Conservation (phyloP, 2,113 vertebrate species). For the Podarcis cretensis region DNA sequence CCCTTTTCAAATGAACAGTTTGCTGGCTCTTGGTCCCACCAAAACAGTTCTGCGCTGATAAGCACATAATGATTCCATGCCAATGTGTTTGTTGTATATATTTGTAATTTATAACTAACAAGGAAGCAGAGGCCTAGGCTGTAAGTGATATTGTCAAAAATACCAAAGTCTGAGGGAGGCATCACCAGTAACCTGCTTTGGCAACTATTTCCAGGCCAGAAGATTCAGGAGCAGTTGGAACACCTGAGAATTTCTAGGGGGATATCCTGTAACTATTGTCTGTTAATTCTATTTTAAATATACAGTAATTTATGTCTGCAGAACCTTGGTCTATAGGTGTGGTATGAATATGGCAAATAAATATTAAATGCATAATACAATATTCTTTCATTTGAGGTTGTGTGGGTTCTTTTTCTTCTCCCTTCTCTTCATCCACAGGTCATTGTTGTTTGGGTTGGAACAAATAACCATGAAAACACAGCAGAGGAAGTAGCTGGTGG, state of each 20-base stretch:
- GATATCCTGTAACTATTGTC: neutral
- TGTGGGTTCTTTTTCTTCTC: neutral
- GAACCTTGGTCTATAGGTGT: neutral
- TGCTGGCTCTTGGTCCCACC: neutral
- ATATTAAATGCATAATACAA: neutral
- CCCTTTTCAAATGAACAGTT: neutral
- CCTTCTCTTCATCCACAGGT: slow-evolving; percentile 75
- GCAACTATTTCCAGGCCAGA: too few species aligned
- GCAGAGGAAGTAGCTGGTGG: slow-evolving; percentile 95
- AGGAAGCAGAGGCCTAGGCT: neutral
- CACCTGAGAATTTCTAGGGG: neutral
- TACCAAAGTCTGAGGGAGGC: too few species aligned
- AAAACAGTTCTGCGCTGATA: neutral
- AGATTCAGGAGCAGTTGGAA: neutral
- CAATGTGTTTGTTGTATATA: neutral
- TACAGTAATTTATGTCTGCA: neutral
- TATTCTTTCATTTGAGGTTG: neutral
- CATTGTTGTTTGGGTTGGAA: slow-evolving; percentile 97
- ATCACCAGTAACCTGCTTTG: neutral
- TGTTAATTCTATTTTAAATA: neutral
- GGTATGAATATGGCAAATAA: neutral
- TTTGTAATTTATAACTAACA: neutral
- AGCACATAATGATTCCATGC: neutral
- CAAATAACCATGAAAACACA: slow-evolving; percentile 93
- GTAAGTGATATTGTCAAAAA: neutral